Conservation (phyloP, 1,140 invertebrate genomes). For the Agraylea sexmaculata region DNA sequence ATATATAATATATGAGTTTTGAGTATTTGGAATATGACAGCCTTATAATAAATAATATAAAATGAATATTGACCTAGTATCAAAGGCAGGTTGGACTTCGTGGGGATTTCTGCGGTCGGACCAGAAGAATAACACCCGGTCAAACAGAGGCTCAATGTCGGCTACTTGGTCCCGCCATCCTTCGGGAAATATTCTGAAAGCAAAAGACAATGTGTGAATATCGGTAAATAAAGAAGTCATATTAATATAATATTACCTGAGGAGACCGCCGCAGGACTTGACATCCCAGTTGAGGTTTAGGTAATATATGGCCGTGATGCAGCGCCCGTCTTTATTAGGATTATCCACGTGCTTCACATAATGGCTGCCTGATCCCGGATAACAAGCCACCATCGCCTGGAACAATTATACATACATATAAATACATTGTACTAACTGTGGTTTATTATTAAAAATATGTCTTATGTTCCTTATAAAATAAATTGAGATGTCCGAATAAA, state of each 20-base stretch:
- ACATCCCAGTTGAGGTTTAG: conserved; percentile 88
- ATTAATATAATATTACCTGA: conserved; percentile 35
- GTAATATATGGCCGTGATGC: conserved; percentile 94
- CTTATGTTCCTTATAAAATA: no score
- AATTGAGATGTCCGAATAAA: no score
- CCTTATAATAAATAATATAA: no score
- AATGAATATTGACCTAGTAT: conserved; percentile 44
- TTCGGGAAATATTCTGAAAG: conserved; percentile 79
- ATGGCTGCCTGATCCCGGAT: conserved; percentile 81
- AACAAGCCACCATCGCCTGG: conserved; percentile 94
- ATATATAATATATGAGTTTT: no score
- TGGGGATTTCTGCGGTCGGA: conserved; percentile 93
- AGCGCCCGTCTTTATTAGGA: conserved; percentile 88
- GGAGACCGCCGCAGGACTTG: conserved; percentile 49
- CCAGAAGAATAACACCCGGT: conserved; percentile 94
- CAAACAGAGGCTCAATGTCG: conserved; percentile 86
- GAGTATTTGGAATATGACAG: no score
- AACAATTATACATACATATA: no score
- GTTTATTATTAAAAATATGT: no score
- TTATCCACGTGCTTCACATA: conserved; percentile 97
- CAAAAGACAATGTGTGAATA: conserved; percentile 4
- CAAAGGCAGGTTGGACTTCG: conserved; percentile 85
- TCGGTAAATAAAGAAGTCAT: conserved; percentile 1
- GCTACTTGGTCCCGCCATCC: conserved; percentile 69
- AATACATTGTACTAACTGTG: no score